Base-by-base conservation (phyloP, 2,888 invertebrate genomes). In the Julus scandinavius region DNA sequence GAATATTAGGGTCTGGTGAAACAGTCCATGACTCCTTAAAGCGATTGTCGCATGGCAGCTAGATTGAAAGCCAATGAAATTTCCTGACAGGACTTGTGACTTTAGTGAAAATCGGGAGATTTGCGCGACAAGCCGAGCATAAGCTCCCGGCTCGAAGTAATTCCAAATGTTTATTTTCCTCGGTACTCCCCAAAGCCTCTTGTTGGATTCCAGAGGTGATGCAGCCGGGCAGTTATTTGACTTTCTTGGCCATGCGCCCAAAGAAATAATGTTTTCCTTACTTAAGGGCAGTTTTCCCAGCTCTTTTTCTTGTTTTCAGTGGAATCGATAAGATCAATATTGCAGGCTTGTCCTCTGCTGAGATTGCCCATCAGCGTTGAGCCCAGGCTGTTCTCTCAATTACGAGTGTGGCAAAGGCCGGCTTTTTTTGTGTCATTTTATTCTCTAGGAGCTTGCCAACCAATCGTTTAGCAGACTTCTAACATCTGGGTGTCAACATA, bases 271-370 rank as follows among this genome's bases (percentile, higher is more conserved):
- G 80, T 80, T 80, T 29, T 80, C 13, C 80, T 80, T 80, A 80
- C 80, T 38, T 80, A 80, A 80, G 38, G 80, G 5, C 80, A 80
- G 38, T 80, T 80, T 80, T 20, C 38, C 38, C 38, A 38, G 29
- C 38, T 38, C 80, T 38, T 80, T 5, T 38, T 80, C 38, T 80
- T 80, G 80, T 38, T 80, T 38, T 29, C 80, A 17, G 3, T n/a
- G 63, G 63, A 80, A 80, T 80, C 38, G 80, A 80, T 80, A 20
- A 80, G 38, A 80, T 80, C 80, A 20, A 80, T 80, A 29, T 80
- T 80, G 80, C 80, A 38, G 38, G 2, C 38, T 80, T 38, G 80
- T 80, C 80, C 38, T 38, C 13, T 80, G 80, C 38, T 20, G 80
- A 80, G 80, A 80, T 80, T 38, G 80, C 38, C 80, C 80, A 80